Base-by-base conservation (phyloP, 2,113 vertebrate species). In the Craseonycteris thonglongyai region DNA sequence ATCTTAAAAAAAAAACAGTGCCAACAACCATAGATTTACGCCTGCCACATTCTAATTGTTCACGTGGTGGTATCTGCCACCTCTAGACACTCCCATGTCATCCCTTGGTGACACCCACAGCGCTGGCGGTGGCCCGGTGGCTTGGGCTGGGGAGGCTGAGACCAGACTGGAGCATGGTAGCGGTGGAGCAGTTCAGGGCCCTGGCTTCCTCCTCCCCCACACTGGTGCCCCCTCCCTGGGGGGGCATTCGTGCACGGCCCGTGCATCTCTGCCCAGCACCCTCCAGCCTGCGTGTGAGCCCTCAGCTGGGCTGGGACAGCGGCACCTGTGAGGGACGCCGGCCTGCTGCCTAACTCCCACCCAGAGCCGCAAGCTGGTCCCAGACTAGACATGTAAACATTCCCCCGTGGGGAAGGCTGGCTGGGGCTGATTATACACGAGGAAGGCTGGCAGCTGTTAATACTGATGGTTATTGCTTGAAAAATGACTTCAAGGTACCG, bases 391-490 rank as follows among this genome's bases (percentile, higher is more conserved):
- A n/a, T n/a, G n/a, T n/a, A n/a, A n/a, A n/a, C n/a, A n/a, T n/a
- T 97, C 40, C 96, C 96, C 92, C 95, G 96, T 79, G 18, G 85
- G 91, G 83, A 84, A 97, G 98, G 96, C 96, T 95, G 97, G 91
- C 97, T 95, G 68, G 96, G 95, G 96, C 91, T 94, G 97, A 95
- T 98, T 98, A 95, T 86, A 81, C 96, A 95, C 91, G 94, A 96
- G 97, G 91, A 97, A 96, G 96, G 83, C 95, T 98, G 97, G 95
- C 96, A 97, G 97, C 97, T 98, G 94, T 97, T 98, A 96, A 96
- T 97, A 97, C 97, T 95, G 97, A 97, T 97, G 96, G 96, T 94
- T 97, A 95, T 95, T 97, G 94, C 92, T 98, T 97, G 97, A 97
- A 97, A 98, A 97, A 97, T 94, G 97, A 96, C 97, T 96, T 95